A percentile compares a stretch with the other conserved stretches of the same genome.
Evolutionary conservation across 2,888 invertebrate species (phyloP).

Genomic region (Eumacrocentrus americanus): DNA sequence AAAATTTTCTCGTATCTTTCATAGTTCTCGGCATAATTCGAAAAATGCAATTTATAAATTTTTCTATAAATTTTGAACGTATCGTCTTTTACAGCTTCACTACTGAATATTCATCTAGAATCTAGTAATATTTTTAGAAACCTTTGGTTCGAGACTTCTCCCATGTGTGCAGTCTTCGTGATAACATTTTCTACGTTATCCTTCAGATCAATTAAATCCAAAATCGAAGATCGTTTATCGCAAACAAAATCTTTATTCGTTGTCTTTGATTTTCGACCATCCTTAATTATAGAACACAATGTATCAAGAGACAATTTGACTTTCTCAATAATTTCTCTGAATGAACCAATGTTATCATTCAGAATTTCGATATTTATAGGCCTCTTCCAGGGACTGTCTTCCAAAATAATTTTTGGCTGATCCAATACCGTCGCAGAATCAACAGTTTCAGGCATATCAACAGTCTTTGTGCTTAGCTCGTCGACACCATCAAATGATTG

Average conservation of each 20-base stretch:
- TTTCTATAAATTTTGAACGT: no score
- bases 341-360: not conserved
- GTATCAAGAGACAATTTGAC: slow-evolving; percentile 29
- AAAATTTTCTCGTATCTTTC: no score
- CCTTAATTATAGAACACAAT: slow-evolving; percentile 28
- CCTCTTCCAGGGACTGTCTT: not conserved
- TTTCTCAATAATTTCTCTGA: slow-evolving; percentile 27
- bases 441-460: not conserved
- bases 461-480: slow-evolving; percentile 18
- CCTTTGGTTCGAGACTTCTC: slow-evolving; percentile 9
- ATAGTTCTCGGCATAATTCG: no score
- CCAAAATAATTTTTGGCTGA: not conserved
- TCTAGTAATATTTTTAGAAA: not conserved
- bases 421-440: not conserved
- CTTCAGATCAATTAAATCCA: slow-evolving; percentile 13
- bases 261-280: not conserved
- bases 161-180: not conserved
- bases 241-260: slow-evolving; percentile 9
- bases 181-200: slow-evolving; percentile 3
- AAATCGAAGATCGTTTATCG: not conserved
- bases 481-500: slow-evolving; percentile 17
- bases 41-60: no score
- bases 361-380: slow-evolving; percentile 1
- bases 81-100: no score
- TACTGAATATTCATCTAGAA: not conserved